phyloP scores from a whole-genome alignment of 2,888 invertebrate species.

The Cantharis rustica region DNA sequence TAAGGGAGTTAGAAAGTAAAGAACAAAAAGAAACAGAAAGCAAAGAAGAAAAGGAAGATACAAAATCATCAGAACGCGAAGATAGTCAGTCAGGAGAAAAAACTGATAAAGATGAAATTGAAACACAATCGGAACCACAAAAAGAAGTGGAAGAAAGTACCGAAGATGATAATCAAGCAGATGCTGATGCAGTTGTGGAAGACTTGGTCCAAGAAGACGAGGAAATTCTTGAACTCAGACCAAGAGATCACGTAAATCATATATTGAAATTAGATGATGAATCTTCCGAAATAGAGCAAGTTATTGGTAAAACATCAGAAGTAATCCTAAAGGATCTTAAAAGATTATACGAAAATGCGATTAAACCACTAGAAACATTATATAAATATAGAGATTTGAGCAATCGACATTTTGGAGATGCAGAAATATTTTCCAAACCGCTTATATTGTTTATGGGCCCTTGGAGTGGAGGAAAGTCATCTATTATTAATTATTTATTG shows the following conservation, averaged over 20 bases:
- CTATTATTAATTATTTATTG: slow-evolving; percentile 89
- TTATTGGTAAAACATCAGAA: slow-evolving; percentile 75
- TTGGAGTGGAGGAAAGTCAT: slow-evolving; percentile 95
- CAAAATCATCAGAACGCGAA: slow-evolving; percentile 58
- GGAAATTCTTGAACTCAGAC: slow-evolving; percentile 75
- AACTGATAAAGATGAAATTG: slow-evolving; percentile 45
- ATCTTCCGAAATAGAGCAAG: slow-evolving; percentile 70
- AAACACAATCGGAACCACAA: slow-evolving; percentile 33
- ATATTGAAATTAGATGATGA: slow-evolving; percentile 81
- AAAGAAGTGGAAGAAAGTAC: slow-evolving; percentile 30
- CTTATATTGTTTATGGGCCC: slow-evolving; percentile 93
- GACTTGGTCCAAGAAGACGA: slow-evolving; percentile 51
- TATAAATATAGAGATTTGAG: slow-evolving; percentile 93
- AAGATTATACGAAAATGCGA: slow-evolving; percentile 81
- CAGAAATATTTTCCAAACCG: slow-evolving; percentile 94
- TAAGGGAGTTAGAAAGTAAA: slow-evolving; percentile 34
- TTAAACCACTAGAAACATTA: slow-evolving; percentile 86
- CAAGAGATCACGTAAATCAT: slow-evolving; percentile 79
- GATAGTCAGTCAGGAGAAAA: neutral
- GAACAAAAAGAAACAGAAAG: slow-evolving; percentile 32
- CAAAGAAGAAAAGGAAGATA: slow-evolving; percentile 56
- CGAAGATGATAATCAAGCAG: slow-evolving; percentile 30
- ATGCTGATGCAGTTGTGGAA: slow-evolving; percentile 34
- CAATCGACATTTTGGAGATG: slow-evolving; percentile 90
- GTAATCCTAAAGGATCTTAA: slow-evolving; percentile 83